These are phyloP conservation scores for Holacanthella duospinosa DNA, from an alignment of 2,888 invertebrate genomes.

Conservation along the genomic window DNA sequence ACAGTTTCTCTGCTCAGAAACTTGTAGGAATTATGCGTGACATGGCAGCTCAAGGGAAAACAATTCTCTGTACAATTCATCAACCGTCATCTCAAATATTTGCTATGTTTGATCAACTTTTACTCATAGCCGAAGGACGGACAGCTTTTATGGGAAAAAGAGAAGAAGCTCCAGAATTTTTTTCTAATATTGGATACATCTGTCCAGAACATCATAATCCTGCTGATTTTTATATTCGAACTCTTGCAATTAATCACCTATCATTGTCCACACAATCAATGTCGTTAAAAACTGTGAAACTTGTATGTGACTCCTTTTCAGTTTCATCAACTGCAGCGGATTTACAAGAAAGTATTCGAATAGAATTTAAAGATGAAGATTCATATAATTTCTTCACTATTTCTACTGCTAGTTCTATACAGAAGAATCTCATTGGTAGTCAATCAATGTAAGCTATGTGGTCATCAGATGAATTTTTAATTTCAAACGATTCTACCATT, in stretches of 20 bases:
- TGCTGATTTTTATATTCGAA: conserved; percentile 45
- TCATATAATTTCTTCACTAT: background rate
- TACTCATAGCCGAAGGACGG: conserved; percentile 47
- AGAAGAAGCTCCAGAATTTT: conserved; percentile 42
- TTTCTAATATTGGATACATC: conserved; percentile 40
- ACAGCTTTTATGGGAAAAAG: conserved; percentile 46
- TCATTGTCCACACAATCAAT: conserved; percentile 21
- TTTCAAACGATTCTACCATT: background rate
- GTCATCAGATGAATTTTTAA: background rate
- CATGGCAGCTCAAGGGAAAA: conserved; percentile 44
- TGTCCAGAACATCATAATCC: conserved; percentile 45
- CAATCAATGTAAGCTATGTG: background rate
- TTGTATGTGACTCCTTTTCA: conserved; percentile 64
- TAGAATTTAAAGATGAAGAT: conserved; percentile 24
- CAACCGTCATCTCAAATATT: conserved; percentile 48
- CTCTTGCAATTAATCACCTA: conserved; percentile 41
- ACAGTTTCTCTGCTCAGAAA: conserved; percentile 31
- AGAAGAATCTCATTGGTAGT: background rate
- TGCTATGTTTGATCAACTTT: conserved; percentile 45
- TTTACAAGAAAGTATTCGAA: conserved; percentile 60
- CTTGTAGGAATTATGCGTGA: conserved; percentile 39
- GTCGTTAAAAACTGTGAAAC: conserved; percentile 39
- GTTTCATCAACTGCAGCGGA: conserved; percentile 66
- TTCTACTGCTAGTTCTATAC: background rate
- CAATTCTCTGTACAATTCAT: conserved; percentile 49